Base-by-base conservation (phyloP, 1,140 invertebrate species). In the Drosophila mayri region DNA sequence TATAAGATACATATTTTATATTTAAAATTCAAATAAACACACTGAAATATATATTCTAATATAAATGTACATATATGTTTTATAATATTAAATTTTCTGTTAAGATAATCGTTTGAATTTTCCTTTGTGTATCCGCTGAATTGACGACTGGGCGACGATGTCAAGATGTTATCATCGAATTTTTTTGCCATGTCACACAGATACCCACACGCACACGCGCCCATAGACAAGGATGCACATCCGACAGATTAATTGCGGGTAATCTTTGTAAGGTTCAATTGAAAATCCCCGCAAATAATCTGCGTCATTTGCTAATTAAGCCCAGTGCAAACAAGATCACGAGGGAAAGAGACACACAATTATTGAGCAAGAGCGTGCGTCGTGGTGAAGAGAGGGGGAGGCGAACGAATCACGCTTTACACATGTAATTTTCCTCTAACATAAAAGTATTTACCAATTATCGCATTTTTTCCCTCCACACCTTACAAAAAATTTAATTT, bases 191-290 rank as follows among this genome's bases (percentile, higher is more conserved):
- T 75, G 77, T 80, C 58, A 80, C 41, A 57, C 50, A 55, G 70
- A 80, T 62, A 80, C 70, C 54, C 22, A 35, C 43, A 49, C 38
- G 20, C 30, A 38, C 32, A 44, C 30, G 32, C 37, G 37, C 46
- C 43, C 35, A 49, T 5, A 35, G 4, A 43, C 65, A 32, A 37
- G 62, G 57, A 41, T 49, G 55, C 57, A 66, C 22, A 60, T 59
- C 38, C 55, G 30, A 38, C 59, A 65, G 65, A 68, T 72, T 72
- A 50, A 68, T 62, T 62, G 37, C 55, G 54, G 54, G 67, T 85
- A 82, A 86, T 79, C 84, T 76, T 57, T 72, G 84, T 73, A 57
- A 76, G 84, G 84, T 79, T 86, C 71, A 76, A 88, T 82, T 83
- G 60, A 75, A 81, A 86, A 83, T 59, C 60, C 60, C 43, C 62